These are phyloP conservation scores for Leptatherina wallacei DNA, from an alignment of 2,797 vertebrate species.

Conservation along the genomic window DNA sequence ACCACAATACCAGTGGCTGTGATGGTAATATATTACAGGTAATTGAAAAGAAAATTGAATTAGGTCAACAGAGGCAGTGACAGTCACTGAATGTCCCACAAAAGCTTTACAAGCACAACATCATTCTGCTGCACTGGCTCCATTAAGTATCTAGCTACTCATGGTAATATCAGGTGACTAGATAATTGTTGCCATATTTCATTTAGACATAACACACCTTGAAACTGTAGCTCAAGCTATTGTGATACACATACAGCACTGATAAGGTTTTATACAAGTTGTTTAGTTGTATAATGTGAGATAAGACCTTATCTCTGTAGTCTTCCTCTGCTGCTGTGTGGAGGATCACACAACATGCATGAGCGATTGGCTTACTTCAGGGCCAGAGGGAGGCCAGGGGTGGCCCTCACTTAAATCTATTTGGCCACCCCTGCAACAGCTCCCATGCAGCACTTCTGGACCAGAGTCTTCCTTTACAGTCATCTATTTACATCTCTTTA, in stretches of 20 bases:
- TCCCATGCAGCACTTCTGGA: too few species aligned
- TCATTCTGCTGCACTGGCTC: constrained; percentile 46
- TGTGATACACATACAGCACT: constrained; percentile 44
- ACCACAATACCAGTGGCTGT: constrained; percentile 54
- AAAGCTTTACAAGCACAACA: constrained; percentile 68
- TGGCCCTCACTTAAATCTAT: neutral
- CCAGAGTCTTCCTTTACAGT: too few species aligned
- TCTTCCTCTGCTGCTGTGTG: constrained; percentile 21
- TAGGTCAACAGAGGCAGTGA: constrained; percentile 79
- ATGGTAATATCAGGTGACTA: constrained; percentile 60
- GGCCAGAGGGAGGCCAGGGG: constrained; percentile 11
- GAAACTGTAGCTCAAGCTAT: constrained; percentile 34
- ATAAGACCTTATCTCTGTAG: constrained; percentile 67
- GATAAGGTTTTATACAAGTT: constrained; percentile 65
- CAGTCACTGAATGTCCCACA: constrained; percentile 70
- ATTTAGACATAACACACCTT: constrained; percentile 55
- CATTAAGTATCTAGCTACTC: constrained; percentile 63
- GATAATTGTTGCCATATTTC: constrained; percentile 77
- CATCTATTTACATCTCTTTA: too few species aligned
- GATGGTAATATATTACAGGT: constrained; percentile 82
- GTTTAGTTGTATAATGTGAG: constrained; percentile 54
- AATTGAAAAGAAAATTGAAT: constrained; percentile 85
- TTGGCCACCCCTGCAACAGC: neutral
- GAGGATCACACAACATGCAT: constrained; percentile 30
- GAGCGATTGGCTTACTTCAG: constrained; percentile 29